Evolutionary conservation across 2,113 vertebrate species (phyloP), one percentile per base, ranked within the genome.

Genomic region (Puntigrus tetrazona): DNA sequence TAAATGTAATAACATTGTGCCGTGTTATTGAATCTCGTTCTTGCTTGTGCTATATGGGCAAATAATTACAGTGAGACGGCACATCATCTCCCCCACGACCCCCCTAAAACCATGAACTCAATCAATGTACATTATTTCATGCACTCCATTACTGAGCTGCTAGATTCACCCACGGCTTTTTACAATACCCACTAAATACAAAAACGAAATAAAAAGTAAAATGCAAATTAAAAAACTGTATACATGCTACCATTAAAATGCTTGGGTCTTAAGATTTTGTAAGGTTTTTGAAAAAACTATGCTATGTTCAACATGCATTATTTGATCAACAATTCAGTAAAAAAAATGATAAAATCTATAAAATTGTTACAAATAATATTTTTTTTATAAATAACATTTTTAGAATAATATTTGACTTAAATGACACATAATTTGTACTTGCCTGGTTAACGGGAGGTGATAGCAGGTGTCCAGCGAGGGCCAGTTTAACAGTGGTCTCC

Each of bases 401-500:
- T 10, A 4, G 34, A 22, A 34, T 34, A 34, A 67, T 20, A 34
- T 81, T n/a, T 34, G 57, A 29, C 6, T 10, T 45, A 41, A 78
- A 43, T 14, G 11, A 13, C 50, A 67, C 20, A 38, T 27, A 5
- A 52, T n/a, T 45, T 14, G 25, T 34, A 27, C 72, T 81, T 92
- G 94, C 94, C 93, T 94, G 94, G 69, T 89, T 89, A 77, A 94
- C 81, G 3, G 90, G 85, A 25, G 88, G 47, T 76, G 94, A 83
- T 50, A 92, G 93, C 1, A 94, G 93, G 88, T 95, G 95, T 90
- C 96, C 93, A 0, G 92, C 91, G 80, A 97, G 94, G 79, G 96
- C 95, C 18, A 99, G 92, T 69, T 96, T 95, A 85, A 98, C 94
- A 0, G 95, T 89, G 0, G 95, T 90, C 59, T 97, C 96, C 97